Evolutionary conservation across 37 sponge, comb jelly and placozoan genomes (phyloP).

Genomic region (Mnemiopsis leidyi): DNA sequence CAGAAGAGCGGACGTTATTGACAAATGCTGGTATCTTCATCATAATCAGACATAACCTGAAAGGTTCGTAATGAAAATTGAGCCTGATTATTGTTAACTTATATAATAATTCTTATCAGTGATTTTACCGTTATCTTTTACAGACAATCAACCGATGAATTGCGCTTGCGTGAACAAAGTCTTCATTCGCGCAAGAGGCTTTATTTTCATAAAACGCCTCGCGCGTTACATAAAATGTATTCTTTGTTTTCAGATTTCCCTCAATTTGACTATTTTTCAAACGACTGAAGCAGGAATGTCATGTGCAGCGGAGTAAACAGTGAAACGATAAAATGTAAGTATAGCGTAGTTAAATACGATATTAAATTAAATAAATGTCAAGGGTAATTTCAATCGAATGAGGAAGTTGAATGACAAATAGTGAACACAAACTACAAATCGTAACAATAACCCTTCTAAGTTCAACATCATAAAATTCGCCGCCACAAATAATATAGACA

Average conservation of each 20-base stretch:
- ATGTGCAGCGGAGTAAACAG: background rate
- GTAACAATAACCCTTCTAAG: background rate
- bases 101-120: background rate
- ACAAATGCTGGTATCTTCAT: conserved; percentile 47
- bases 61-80: background rate
- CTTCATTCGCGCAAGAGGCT: background rate
- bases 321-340: background rate
- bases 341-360: conserved; percentile 19
- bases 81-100: too few species aligned
- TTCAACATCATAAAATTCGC: background rate
- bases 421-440: background rate
- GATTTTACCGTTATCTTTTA: conserved; percentile 40
- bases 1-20: background rate
- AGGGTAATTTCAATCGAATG: background rate
- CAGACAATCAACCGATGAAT: background rate
- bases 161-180: background rate
- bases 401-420: background rate
- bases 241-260: conserved; percentile 6
- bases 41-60: background rate
- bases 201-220: background rate
- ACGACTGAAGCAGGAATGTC: background rate
- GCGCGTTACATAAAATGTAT: conserved; percentile 17
- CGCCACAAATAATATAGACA: background rate
- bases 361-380: background rate
- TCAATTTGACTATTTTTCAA: background rate